A percentile compares a stretch with the other conserved stretches of the same genome.
Evolutionary conservation across 2,113 vertebrate genomes (phyloP).

Genomic region (Tragelaphus strepsiceros): DNA sequence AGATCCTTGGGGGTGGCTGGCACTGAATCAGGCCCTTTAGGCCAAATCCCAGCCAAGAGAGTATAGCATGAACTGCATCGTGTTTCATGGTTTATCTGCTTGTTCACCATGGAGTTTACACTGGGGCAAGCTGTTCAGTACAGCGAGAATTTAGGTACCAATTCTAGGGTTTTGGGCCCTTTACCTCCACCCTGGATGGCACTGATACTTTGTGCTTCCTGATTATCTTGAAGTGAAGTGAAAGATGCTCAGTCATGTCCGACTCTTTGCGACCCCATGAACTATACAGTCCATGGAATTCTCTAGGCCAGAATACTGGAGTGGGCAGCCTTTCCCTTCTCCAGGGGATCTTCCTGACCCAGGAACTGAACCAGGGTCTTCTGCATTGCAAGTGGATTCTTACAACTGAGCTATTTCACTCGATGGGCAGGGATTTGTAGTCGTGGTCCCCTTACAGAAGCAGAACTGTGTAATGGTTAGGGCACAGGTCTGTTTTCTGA

Average conservation of each 20-base stretch:
- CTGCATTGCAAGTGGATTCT: background rate
- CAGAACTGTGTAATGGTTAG: background rate
- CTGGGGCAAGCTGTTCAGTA: background rate
- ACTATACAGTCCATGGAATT: background rate
- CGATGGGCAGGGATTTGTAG: background rate
- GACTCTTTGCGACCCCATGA: background rate
- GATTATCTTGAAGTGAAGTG: background rate
- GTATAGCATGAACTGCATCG: accelerated
- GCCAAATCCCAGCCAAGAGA: accelerated
- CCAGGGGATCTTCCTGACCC: background rate
- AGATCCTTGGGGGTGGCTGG: background rate
- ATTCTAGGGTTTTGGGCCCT: background rate
- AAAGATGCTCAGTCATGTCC: background rate
- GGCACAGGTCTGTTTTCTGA: background rate
- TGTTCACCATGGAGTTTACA: background rate
- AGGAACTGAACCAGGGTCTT: background rate
- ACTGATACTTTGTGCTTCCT: background rate
- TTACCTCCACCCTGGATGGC: background rate
- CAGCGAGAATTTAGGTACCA: background rate
- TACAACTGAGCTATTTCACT: background rate
- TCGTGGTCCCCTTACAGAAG: background rate
- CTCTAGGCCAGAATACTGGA: background rate
- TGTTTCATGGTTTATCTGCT: background rate
- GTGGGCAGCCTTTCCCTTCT: background rate
- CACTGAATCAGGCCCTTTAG: background rate